Evolutionary conservation across 2,888 invertebrate species (phyloP).

Genomic region (Cetonia aurata): DNA sequence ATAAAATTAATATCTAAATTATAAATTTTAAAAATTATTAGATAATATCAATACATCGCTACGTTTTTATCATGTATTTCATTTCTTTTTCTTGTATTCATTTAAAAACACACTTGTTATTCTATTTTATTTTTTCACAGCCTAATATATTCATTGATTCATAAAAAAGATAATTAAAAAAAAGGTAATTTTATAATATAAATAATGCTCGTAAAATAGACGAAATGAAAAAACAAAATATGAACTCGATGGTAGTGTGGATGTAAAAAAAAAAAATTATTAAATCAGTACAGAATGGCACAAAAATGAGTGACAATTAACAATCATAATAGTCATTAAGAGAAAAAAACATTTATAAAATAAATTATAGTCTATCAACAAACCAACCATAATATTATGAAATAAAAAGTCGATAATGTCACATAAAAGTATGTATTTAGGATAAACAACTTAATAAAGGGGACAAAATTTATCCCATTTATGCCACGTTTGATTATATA

Average conservation of each 20-base stretch:
- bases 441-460: too few relatives aligned
- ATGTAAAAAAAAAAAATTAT: slow-evolving; percentile 30
- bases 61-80: not conserved
- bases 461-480: too few relatives aligned
- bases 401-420: slow-evolving; percentile 30
- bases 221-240: slow-evolving; percentile 43
- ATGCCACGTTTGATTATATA: too few relatives aligned
- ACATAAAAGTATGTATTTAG: not conserved
- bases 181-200: slow-evolving; percentile 23
- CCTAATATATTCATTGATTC: slow-evolving; percentile 47
- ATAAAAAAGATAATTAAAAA: slow-evolving; percentile 42
- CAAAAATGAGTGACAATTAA: slow-evolving; percentile 42
- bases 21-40: slow-evolving; percentile 41
- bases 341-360: slow-evolving; percentile 35
- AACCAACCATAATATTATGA: slow-evolving; percentile 14
- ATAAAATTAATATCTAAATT: slow-evolving; percentile 27
- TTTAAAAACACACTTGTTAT: slow-evolving; percentile 50
- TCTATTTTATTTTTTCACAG: slow-evolving; percentile 51
- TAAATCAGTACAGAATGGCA: slow-evolving; percentile 41
- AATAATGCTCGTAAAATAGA: slow-evolving; percentile 21
- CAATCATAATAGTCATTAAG: slow-evolving; percentile 24
- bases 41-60: slow-evolving; percentile 46
- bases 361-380: slow-evolving; percentile 39
- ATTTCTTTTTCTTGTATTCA: slow-evolving; percentile 31
- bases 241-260: slow-evolving; percentile 39